A percentile compares a stretch with the other conserved stretches of the same genome.
These are phyloP conservation scores for Sylvia atricapilla DNA, from an alignment of 2,113 vertebrate species.

Conservation along the genomic window DNA sequence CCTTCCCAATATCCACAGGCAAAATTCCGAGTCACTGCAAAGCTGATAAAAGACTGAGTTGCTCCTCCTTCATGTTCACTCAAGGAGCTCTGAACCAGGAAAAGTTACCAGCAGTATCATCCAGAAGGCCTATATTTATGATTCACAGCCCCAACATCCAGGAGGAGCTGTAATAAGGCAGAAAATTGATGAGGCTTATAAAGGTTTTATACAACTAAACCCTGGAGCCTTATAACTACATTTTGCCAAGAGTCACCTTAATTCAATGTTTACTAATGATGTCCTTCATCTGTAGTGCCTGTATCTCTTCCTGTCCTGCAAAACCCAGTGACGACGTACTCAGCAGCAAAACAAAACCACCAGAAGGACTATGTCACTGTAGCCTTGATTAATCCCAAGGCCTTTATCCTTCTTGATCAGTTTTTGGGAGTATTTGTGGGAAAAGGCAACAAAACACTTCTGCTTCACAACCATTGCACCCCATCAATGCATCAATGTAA, in stretches of 20 bases:
- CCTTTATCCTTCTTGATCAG: neutral
- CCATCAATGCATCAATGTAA: rapidly evolving
- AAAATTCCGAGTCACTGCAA: constrained; percentile 38
- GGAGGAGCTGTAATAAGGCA: constrained; percentile 47
- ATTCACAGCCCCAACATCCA: constrained; percentile 43
- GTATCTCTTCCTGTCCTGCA: constrained; percentile 27
- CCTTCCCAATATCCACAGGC: constrained; percentile 44
- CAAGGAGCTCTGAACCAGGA: constrained; percentile 16
- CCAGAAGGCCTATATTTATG: constrained; percentile 39
- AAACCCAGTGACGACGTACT: neutral
- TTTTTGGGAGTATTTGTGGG: neutral
- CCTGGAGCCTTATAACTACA: constrained; percentile 40
- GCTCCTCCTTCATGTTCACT: constrained; percentile 44
- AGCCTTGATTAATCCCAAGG: neutral
- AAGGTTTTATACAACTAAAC: constrained; percentile 42
- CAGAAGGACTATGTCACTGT: neutral
- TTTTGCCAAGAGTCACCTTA: constrained; percentile 53
- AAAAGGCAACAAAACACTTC: neutral
- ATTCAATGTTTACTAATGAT: constrained; percentile 60
- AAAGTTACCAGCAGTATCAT: constrained; percentile 2
- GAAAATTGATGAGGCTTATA: constrained; percentile 63
- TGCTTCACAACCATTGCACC: rapidly evolving
- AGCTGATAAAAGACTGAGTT: constrained; percentile 54
- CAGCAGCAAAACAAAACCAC: neutral
- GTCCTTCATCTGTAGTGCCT: constrained; percentile 13